Evolutionary conservation across 2,797 vertebrate genomes (phyloP), one percentile per base, ranked within the genome.

Genomic region (Atherinosoma microstoma): DNA sequence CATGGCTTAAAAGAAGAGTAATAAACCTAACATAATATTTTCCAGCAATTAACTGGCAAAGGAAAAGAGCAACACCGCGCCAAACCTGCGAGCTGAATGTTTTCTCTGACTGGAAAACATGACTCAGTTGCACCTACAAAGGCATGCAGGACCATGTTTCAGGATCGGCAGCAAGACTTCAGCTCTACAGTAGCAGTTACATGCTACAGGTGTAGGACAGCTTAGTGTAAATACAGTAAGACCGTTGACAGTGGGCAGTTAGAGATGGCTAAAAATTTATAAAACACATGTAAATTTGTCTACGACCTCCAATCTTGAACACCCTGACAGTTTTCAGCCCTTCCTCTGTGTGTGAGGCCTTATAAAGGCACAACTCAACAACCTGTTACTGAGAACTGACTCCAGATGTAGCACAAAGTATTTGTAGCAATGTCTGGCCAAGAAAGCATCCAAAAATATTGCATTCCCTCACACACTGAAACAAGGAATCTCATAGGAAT

Each of bases 71-170:
- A 22, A 4, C 15, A 47, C 42, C 10, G 20, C 12, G 87, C 76
- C 77, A 87, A 80, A 86, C 45, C 67, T 79, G 76, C 53, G 66
- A 87, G 77, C 79, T 64, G 42, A 81, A 60, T 76, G 71, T 81
- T 87, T 81, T 53, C 70, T 69, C 73, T 5, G 4, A 60, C 70
- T 90, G 91, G 87, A 91, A 90, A 89, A 84, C 79, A 64, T 89
- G 89, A 91, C 70, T 87, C 84, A 84, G 78, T 1, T 78, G 74
- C 62, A 88, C 68, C 78, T 83, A 75, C 75, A 49, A 35, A 58
- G 35, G 45, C 61, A 66, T 61, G 38, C 13, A 59, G 49, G 13
- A 27, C 51, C 12, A 27, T 1, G 30, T 40, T 69, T 71, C 2
- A 38, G 30, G 40, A 29, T 65, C 59, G 24, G 57, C 18, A 9